A percentile compares a stretch with the other conserved stretches of the same genome.
Conservation (phyloP, 2,888 invertebrate genomes). For the Drepana falcataria region DNA sequence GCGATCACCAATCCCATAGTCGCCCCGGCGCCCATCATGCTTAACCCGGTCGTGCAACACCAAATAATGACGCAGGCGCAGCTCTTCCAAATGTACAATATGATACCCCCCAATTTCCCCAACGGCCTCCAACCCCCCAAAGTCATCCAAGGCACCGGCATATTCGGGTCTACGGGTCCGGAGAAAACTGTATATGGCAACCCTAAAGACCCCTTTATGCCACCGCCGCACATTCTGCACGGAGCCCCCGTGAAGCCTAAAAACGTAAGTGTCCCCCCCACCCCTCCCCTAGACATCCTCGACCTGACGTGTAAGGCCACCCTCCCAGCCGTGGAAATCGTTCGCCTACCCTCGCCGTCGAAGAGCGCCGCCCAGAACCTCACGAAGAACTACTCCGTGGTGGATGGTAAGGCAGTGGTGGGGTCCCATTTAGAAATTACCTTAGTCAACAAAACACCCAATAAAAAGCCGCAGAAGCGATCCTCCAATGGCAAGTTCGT, state of each 20-base stretch:
- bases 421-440: constrained; percentile 86
- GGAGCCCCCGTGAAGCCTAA: constrained; percentile 58
- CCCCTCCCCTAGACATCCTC: constrained; percentile 77
- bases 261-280: constrained; percentile 31
- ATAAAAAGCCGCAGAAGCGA: constrained; percentile 65
- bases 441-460: constrained; percentile 75
- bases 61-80: constrained; percentile 73
- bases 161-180: constrained; percentile 76
- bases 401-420: constrained; percentile 66
- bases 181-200: constrained; percentile 85
- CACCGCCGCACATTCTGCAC: constrained; percentile 72
- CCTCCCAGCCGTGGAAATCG: constrained; percentile 77
- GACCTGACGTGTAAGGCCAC: constrained; percentile 79
- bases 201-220: constrained; percentile 83
- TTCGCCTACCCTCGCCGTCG: constrained; percentile 72
- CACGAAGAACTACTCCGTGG: constrained; percentile 61
- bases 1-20: constrained; percentile 22
- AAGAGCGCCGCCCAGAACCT: constrained; percentile 66
- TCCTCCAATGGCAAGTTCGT: constrained; percentile 77
- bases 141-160: constrained; percentile 81
- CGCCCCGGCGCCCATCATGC: constrained; percentile 30
- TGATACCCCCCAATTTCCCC: constrained; percentile 45
- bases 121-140: constrained; percentile 66
- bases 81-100: constrained; percentile 61
- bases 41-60: constrained; percentile 62